phyloP scores from a whole-genome alignment of 2,113 vertebrate genomes.

The Poeciliopsis retropinna region DNA sequence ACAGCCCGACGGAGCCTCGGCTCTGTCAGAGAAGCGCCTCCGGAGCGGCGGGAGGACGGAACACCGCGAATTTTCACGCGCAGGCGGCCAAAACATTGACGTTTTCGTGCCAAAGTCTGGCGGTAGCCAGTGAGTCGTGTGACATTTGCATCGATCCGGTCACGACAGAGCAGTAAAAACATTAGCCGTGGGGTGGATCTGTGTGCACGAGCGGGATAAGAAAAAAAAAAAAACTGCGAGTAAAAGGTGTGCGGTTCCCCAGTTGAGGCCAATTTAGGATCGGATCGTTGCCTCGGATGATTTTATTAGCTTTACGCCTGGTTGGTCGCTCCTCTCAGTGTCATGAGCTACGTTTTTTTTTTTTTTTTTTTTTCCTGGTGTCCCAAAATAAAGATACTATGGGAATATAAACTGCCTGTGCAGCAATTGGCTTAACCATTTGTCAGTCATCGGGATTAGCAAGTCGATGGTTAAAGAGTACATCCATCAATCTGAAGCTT shows the following conservation, averaged over 20 bases:
- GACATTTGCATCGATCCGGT: slow-evolving; percentile 76
- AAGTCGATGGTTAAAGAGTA: slow-evolving; percentile 75
- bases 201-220: not conserved
- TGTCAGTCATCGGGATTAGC: slow-evolving; percentile 75
- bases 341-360: slow-evolving; percentile 30
- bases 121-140: slow-evolving; percentile 51
- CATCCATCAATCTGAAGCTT: slow-evolving; percentile 72
- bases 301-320: slow-evolving; percentile 62
- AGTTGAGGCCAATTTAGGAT: slow-evolving; percentile 51
- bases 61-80: slow-evolving; percentile 34
- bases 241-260: slow-evolving; percentile 29
- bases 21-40: slow-evolving; percentile 9
- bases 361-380: slow-evolving; percentile 47
- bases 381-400: slow-evolving; percentile 74
- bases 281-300: slow-evolving; percentile 48
- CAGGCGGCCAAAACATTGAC: slow-evolving; percentile 62
- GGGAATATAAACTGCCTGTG: slow-evolving; percentile 67
- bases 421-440: slow-evolving; percentile 77
- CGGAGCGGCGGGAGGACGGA: slow-evolving; percentile 22
- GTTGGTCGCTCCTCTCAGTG: slow-evolving; percentile 59
- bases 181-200: slow-evolving; percentile 31
- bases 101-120: slow-evolving; percentile 45
- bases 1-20: slow-evolving; percentile 38
- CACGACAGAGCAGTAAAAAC: slow-evolving; percentile 66
- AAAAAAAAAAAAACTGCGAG: not conserved